phyloP scores from a whole-genome alignment of 2,113 vertebrate genomes.

The Emydura subglobosa region DNA sequence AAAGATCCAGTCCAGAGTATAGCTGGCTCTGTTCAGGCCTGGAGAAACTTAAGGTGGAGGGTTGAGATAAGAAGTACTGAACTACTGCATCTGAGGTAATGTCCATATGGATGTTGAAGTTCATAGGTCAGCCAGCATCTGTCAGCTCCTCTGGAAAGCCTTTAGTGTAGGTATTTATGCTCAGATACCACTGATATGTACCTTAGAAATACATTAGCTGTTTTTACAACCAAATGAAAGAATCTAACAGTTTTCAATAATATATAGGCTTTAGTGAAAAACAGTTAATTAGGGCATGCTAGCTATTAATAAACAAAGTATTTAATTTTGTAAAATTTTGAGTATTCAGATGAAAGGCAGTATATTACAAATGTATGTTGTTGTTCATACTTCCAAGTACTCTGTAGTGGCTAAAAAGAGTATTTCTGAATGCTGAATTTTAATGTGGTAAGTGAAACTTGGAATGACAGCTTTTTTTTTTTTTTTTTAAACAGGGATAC shows the following conservation, averaged over 20 bases:
- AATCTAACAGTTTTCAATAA: background rate
- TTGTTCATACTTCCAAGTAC: background rate
- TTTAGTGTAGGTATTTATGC: background rate
- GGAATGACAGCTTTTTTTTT: background rate
- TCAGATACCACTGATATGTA: background rate
- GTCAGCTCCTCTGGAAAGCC: background rate
- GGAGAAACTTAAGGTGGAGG: background rate
- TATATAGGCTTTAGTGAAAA: background rate
- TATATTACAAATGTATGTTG: background rate
- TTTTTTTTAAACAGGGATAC: slow-evolving; percentile 79
- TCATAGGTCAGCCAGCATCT: background rate
- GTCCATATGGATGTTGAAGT: background rate
- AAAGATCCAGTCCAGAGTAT: background rate
- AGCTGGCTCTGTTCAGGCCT: background rate
- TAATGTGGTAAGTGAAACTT: background rate
- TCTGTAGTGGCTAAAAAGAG: background rate
- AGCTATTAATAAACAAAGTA: background rate
- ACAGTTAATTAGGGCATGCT: background rate
- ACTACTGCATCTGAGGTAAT: background rate
- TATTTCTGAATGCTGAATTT: background rate
- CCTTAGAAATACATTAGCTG: background rate
- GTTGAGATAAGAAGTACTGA: background rate
- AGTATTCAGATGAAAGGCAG: background rate
- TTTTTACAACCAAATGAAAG: background rate
- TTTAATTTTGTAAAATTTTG: background rate